These are phyloP conservation scores for Tortricodes alternella DNA, from an alignment of 2,888 invertebrate genomes.

Conservation along the genomic window DNA sequence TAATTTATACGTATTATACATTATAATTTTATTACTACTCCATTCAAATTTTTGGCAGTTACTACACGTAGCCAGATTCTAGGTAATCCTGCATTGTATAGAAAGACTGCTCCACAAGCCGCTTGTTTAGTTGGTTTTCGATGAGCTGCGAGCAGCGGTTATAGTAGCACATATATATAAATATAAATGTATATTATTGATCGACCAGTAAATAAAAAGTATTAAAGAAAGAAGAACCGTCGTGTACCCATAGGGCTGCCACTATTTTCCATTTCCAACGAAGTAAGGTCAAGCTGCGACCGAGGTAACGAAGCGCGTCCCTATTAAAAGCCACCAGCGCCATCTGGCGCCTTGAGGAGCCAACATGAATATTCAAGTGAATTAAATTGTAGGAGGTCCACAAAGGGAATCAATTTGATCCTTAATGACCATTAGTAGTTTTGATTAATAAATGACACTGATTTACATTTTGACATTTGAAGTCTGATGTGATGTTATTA, in stretches of 20 bases:
- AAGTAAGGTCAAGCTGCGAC: constrained; percentile 17
- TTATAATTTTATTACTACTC: no score
- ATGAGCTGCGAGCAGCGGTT: no score
- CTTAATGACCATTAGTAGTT: constrained; percentile 30
- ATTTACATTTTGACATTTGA: constrained; percentile 26
- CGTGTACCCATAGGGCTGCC: not conserved
- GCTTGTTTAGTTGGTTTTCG: no score
- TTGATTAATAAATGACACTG: constrained; percentile 29
- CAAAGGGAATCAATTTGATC: constrained; percentile 30
- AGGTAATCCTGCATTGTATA: no score
- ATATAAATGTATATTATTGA: no score
- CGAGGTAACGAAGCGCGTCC: constrained; percentile 23
- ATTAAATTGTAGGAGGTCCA: constrained; percentile 26
- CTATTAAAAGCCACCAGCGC: constrained; percentile 15
- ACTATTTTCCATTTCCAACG: not conserved
- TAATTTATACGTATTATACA: no score
- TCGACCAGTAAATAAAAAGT: no score
- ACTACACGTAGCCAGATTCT: no score
- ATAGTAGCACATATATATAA: no score
- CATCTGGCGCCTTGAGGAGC: constrained; percentile 25
- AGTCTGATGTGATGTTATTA: not conserved
- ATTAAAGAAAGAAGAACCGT: not conserved
- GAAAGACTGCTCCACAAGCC: no score
- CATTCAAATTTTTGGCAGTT: no score
- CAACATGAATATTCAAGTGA: constrained; percentile 28